These are phyloP conservation scores for Pygoscelis antarcticus DNA, from an alignment of 2,113 vertebrate genomes.

Conservation along the genomic window DNA sequence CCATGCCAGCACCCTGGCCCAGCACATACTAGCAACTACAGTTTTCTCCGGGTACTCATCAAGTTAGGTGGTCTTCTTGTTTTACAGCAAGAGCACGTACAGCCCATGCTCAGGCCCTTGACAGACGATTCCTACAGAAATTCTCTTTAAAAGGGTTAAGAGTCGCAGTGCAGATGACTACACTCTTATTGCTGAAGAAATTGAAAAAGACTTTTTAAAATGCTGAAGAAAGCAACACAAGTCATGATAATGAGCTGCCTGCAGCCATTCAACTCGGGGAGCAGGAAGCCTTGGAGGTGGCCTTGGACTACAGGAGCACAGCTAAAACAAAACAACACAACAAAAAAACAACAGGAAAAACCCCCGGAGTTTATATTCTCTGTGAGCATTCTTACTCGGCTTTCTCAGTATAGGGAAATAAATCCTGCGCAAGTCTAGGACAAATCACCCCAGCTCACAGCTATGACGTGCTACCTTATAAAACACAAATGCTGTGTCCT, in stretches of 20 bases:
- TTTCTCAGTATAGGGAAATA: constrained; percentile 16
- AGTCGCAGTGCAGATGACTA: neutral
- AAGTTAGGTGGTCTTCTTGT: neutral
- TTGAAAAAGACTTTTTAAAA: constrained; percentile 45
- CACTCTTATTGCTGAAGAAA: constrained; percentile 41
- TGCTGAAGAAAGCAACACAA: constrained; percentile 51
- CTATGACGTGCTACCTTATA: neutral
- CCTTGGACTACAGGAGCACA: constrained; percentile 45
- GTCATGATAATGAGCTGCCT: constrained; percentile 55
- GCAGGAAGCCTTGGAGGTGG: constrained; percentile 42
- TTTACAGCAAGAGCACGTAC: constrained; percentile 47
- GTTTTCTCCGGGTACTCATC: constrained; percentile 1
- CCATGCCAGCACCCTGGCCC: neutral
- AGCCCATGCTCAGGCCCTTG: neutral
- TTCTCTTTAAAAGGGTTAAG: constrained; percentile 53
- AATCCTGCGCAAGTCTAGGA: neutral
- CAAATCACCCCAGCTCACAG: neutral
- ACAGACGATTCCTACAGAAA: constrained; percentile 21
- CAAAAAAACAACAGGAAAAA: accelerated
- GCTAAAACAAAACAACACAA: neutral
- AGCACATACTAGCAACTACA: neutral
- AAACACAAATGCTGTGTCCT: neutral
- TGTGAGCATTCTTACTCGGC: neutral
- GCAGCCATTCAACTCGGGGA: neutral
- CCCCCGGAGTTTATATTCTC: neutral